Conservation (phyloP, 1,140 invertebrate genomes). For the Drosophila varians region DNA sequence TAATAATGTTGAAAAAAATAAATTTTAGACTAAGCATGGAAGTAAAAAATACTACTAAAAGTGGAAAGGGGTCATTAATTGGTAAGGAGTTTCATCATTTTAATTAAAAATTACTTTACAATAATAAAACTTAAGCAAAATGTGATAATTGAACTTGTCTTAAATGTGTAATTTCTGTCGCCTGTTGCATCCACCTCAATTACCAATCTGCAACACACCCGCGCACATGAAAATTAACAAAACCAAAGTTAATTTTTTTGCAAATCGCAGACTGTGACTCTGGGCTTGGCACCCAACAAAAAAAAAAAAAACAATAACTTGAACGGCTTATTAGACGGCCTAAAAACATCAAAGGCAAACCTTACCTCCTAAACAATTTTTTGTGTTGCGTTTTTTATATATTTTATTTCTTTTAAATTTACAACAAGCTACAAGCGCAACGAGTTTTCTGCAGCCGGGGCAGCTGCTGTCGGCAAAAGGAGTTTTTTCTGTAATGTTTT, state of each 20-base stretch:
- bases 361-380: constrained; percentile 25
- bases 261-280: constrained; percentile 5
- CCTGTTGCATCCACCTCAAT: constrained; percentile 41
- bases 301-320: constrained; percentile 30
- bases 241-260: constrained; percentile 18
- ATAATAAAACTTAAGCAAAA: too few species aligned
- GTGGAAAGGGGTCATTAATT: too few species aligned
- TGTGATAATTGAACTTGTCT: too few species aligned
- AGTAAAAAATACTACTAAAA: too few species aligned
- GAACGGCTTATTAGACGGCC: constrained; percentile 44
- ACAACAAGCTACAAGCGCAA: constrained; percentile 72
- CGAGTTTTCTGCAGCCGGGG: constrained; percentile 64
- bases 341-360: constrained; percentile 54
- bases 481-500: constrained; percentile 34
- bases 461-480: constrained; percentile 62
- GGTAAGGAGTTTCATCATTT: too few species aligned
- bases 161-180: background rate
- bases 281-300: constrained; percentile 8
- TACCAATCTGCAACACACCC: constrained; percentile 28
- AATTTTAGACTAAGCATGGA: background rate
- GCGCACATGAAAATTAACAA: constrained; percentile 22
- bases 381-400: constrained; percentile 23
- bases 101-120: too few species aligned
- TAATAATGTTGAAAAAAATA: background rate
- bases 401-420: constrained; percentile 48